Evolutionary conservation across 1,140 invertebrate genomes (phyloP).

Genomic region (Leptonema lineaticorne): DNA sequence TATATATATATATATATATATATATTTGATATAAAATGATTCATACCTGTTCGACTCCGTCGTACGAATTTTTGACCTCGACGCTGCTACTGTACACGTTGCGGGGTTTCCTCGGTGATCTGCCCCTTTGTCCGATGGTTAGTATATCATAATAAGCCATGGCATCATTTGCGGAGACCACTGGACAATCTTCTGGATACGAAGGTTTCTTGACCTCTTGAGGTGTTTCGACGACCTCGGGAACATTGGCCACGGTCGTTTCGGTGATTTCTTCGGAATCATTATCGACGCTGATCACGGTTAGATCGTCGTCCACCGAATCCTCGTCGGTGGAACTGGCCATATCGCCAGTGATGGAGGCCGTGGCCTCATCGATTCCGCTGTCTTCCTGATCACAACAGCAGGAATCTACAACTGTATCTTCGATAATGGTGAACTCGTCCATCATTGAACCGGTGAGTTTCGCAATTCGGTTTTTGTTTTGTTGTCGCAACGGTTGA

Average conservation of each 20-base stretch:
- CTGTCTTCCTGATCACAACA: conserved; percentile 20
- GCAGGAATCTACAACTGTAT: background rate
- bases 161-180: conserved; percentile 55
- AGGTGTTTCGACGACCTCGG: conserved; percentile 44
- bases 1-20: background rate
- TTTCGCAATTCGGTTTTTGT: conserved; percentile 13
- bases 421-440: conserved; percentile 4
- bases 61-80: background rate
- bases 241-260: conserved; percentile 45
- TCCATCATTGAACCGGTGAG: conserved; percentile 27
- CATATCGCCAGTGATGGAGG: conserved; percentile 9
- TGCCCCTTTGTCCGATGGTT: conserved; percentile 41
- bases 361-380: conserved; percentile 19
- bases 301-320: conserved; percentile 49
- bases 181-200: conserved; percentile 51
- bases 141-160: conserved; percentile 55
- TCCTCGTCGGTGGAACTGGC: conserved; percentile 46
- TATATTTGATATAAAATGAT: background rate
- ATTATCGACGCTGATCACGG: conserved; percentile 43
- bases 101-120: conserved; percentile 43
- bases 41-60: conserved; percentile 18
- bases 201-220: background rate
- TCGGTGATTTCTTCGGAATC: conserved; percentile 49
- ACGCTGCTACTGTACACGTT: background rate
- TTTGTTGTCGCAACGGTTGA: background rate